Conservation (phyloP, 2,113 vertebrate species). For the Sterrhoptilus dennistouni region DNA sequence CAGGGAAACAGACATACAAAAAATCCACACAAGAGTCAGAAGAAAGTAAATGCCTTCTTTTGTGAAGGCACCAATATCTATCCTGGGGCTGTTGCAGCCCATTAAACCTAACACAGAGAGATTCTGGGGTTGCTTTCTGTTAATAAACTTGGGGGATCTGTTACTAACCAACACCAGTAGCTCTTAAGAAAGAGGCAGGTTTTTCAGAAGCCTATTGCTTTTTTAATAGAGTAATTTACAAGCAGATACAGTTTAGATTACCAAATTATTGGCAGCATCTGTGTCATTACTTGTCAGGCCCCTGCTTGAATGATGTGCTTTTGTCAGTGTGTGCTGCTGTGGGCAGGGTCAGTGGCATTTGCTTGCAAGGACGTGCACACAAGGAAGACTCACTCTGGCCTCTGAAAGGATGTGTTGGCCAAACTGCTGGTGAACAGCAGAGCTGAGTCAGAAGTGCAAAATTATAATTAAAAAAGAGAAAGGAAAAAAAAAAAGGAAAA, state of each 20-base stretch:
- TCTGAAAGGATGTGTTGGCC: not conserved
- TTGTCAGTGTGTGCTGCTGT: not conserved
- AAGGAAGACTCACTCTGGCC: not conserved
- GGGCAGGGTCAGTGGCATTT: not conserved
- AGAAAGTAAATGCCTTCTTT: not conserved
- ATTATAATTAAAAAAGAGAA: not conserved
- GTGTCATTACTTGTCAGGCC: not conserved
- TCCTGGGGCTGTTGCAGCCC: not conserved
- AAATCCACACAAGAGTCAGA: not conserved
- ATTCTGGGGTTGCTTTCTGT: not conserved
- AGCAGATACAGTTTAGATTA: not conserved
- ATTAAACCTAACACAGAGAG: not conserved
- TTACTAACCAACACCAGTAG: not conserved
- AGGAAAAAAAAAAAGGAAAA: accelerated
- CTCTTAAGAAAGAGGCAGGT: not conserved
- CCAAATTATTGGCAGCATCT: not conserved
- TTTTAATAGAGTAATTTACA: not conserved
- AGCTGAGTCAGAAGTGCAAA: conserved; percentile 5
- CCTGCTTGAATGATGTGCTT: not conserved
- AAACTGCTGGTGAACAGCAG: not conserved
- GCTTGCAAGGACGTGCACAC: accelerated
- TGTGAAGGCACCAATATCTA: not conserved
- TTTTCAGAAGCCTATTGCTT: not conserved
- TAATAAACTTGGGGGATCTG: not conserved
- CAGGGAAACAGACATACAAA: not conserved